Base-by-base conservation (phyloP, 2,797 vertebrate species). In the Allochrocebus solatus region DNA sequence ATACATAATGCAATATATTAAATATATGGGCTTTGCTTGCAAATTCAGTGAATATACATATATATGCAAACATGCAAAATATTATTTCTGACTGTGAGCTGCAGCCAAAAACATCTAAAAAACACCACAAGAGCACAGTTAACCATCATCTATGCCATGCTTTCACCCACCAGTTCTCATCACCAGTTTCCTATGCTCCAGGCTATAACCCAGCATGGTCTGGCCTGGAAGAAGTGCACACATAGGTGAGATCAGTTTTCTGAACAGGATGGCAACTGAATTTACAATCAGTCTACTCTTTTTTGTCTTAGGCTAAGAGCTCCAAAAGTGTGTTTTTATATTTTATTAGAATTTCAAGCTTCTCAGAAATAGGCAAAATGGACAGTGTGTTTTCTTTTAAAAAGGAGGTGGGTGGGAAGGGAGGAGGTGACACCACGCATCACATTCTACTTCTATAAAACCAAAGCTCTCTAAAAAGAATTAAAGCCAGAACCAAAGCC, bases 351-450 rank as follows among this genome's bases (percentile, higher is more conserved):
- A 92, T 46, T 43, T 81, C 78, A 75, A 94, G 61, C 28, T 93
- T 96, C 84, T 88, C 89, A 76, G 36, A 96, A 96, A 83, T 48
- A 17, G 46, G 87, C 21, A 79, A 91, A 95, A 88, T n/a, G 46
- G 67, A 64, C 33, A 17, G 19, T 46, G 48, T 55, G 24, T 76
- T 95, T 97, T 82, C 76, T 97, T 97, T 87, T 75, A 14, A 55
- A 92, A 85, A 84, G 33, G 16, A 28, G 4, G 14, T 30, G 9
- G 33, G 39, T 50, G 39, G 75, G 22, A 64, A 86, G 26, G 46
- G 19, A 93, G n/a, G 70, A 91, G n/a, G 8, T 80, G 83, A 89
- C 14, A 70, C 12, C 28, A 14, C 22, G 30, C n/a, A 53, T 79
- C 83, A 89, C 39, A 72, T 48, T 41, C 72, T n/a, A 24, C 43